Conservation (phyloP, 2,888 invertebrate species). For the Acronicta leporina region DNA sequence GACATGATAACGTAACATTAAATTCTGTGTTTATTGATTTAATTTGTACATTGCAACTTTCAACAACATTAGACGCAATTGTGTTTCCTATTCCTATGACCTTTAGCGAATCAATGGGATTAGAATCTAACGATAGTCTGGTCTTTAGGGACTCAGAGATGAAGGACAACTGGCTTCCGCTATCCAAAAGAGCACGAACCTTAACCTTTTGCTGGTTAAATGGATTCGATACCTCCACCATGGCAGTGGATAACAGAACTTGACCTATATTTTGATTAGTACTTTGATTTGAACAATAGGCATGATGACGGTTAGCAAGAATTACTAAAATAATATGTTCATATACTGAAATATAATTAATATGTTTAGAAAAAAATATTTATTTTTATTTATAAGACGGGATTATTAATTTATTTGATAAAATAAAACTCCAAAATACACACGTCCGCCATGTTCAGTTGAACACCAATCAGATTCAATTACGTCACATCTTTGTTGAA, state of each 20-base stretch:
- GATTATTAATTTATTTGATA: no score
- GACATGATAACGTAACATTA: neutral
- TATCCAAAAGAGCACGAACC: slow-evolving; percentile 7
- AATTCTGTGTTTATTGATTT: neutral
- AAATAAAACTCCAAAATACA: no score
- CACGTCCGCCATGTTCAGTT: no score
- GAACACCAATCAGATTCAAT: no score
- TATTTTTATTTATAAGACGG: no score
- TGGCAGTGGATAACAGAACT: slow-evolving; percentile 9
- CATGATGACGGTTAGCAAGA: no score
- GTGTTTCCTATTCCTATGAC: slow-evolving; percentile 2
- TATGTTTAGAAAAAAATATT: no score
- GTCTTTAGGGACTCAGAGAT: neutral
- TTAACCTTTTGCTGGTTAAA: neutral
- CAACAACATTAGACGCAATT: neutral
- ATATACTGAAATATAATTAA: no score
- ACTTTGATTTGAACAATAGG: slow-evolving; percentile 4
- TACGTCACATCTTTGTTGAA: no score
- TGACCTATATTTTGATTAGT: slow-evolving; percentile 3
- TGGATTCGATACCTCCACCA: slow-evolving; percentile 10
- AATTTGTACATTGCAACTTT: neutral
- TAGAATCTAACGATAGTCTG: neutral
- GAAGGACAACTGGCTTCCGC: slow-evolving; percentile 10
- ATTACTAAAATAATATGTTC: no score
- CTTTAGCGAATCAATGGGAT: neutral